Conservation (phyloP, 2,113 vertebrate genomes). For the Lota lota region DNA sequence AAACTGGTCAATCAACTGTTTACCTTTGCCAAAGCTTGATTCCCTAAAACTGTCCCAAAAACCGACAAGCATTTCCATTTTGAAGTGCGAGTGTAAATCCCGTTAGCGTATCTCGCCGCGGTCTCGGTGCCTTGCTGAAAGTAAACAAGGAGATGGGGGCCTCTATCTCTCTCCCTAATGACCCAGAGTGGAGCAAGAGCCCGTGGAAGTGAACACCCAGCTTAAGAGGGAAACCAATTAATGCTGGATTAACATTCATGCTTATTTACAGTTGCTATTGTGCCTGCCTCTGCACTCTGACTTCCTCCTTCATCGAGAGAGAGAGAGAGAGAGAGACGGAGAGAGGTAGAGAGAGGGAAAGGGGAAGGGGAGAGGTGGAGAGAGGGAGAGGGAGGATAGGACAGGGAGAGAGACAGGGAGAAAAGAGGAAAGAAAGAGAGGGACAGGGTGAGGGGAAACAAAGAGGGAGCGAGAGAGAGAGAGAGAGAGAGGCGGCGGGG, state of each 20-base stretch:
- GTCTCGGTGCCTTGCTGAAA: conserved; percentile 47
- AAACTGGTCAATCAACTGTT: no score
- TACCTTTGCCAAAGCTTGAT: no score
- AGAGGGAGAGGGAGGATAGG: conserved; percentile 32
- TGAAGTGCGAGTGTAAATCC: no score
- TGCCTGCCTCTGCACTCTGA: conserved; percentile 96
- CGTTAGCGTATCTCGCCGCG: no score
- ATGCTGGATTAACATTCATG: conserved; percentile 99
- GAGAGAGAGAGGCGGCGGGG: conserved; percentile 4
- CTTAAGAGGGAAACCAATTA: conserved; percentile 97
- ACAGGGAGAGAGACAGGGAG: conserved; percentile 22
- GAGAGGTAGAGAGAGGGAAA: conserved; percentile 5
- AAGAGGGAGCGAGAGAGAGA: conserved; percentile 24
- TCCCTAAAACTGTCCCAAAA: no score
- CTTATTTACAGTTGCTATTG: conserved; percentile 99
- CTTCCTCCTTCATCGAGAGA: conserved; percentile 71
- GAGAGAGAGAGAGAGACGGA: conserved; percentile 28
- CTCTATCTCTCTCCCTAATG: conserved; percentile 54
- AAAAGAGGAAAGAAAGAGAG: not conserved
- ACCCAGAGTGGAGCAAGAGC: conserved; percentile 67
- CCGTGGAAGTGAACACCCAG: conserved; percentile 84
- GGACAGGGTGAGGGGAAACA: conserved; percentile 14
- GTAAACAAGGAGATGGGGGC: conserved; percentile 57
- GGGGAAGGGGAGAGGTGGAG: conserved; percentile 23
- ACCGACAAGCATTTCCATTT: no score